Conservation (phyloP, 2,797 vertebrate species). For the Silurus aristotelis region DNA sequence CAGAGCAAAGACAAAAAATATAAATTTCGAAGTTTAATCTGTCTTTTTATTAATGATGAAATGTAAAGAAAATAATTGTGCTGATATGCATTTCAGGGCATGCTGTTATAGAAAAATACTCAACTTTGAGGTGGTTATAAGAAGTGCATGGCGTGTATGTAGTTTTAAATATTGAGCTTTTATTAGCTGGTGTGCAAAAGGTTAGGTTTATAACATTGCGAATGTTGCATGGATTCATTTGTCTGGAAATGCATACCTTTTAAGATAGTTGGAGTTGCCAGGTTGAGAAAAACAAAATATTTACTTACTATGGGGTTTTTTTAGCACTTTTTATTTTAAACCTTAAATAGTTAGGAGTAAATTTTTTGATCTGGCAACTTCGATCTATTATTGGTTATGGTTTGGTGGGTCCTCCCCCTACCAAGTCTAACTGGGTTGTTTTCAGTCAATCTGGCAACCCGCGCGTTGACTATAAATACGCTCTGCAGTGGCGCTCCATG, state of each 20-base stretch:
- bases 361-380: conserved; percentile 35
- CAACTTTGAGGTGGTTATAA: no score
- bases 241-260: neutral
- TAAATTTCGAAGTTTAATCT: neutral
- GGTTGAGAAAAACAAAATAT: neutral
- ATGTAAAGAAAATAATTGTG: neutral
- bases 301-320: no score
- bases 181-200: neutral
- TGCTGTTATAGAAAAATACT: neutral
- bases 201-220: neutral
- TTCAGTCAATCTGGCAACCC: conserved; percentile 17
- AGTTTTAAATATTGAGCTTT: neutral
- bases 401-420: neutral
- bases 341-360: no score
- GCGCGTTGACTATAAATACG: conserved; percentile 66
- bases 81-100: neutral
- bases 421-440: neutral
- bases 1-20: neutral
- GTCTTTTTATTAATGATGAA: no score
- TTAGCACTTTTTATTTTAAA: neutral
- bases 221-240: neutral
- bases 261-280: neutral
- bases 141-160: no score
- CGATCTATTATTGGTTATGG: no score
- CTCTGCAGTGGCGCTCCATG: neutral